These are phyloP conservation scores for Oplegnathus fasciatus DNA, from an alignment of 2,113 vertebrate genomes.

Conservation along the genomic window DNA sequence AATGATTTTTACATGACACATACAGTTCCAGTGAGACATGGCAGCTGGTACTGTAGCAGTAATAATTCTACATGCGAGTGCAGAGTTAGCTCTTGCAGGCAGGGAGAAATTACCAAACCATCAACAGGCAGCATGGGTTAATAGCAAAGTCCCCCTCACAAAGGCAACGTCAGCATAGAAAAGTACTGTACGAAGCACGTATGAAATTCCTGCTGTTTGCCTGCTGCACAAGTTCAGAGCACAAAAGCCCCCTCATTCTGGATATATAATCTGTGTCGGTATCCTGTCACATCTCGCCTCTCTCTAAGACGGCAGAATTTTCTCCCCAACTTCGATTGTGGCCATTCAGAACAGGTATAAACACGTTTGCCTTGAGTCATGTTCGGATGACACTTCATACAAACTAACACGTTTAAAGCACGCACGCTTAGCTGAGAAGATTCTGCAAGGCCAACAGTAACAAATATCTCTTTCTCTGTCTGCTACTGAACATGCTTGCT, in stretches of 20 bases:
- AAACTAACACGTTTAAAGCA: too few species aligned
- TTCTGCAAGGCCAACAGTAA: not conserved
- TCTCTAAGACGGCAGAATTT: too few species aligned
- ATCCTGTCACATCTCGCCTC: too few species aligned
- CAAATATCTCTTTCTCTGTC: not conserved
- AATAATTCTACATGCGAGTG: not conserved
- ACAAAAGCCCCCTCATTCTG: too few species aligned
- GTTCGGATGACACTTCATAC: too few species aligned
- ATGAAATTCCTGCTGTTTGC: too few species aligned
- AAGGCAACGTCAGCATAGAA: not conserved
- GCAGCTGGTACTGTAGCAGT: not conserved
- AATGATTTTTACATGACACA: not conserved
- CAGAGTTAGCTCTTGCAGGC: not conserved
- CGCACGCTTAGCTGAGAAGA: not conserved
- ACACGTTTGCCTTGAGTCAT: too few species aligned
- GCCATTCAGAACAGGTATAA: too few species aligned
- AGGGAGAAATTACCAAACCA: not conserved
- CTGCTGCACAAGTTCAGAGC: not conserved
- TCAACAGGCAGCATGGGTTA: not conserved
- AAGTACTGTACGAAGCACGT: not conserved
- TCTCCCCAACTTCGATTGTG: too few species aligned
- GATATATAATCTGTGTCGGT: too few species aligned
- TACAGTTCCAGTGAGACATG: not conserved
- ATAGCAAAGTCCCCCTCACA: not conserved
- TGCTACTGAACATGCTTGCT: not conserved